phyloP scores from a whole-genome alignment of 2,888 invertebrate genomes.

The Drosophila affinis region DNA sequence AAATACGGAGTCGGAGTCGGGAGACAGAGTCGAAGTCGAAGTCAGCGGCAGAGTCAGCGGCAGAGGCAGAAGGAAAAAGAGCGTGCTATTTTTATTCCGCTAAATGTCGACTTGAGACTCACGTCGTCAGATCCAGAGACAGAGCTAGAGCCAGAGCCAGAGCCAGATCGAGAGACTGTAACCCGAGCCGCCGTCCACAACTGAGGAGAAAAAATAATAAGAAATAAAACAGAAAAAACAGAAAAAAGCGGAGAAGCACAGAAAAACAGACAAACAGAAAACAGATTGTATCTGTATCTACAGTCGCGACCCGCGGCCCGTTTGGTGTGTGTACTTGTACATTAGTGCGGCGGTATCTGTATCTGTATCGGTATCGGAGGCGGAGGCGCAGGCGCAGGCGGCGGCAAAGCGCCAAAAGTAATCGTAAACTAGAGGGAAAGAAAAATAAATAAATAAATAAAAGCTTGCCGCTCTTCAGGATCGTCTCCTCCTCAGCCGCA shows the following conservation, averaged over 20 bases:
- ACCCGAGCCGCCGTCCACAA: conserved; percentile 64
- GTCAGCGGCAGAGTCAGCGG: background rate
- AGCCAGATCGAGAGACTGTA: conserved; percentile 47
- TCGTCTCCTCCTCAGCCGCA: background rate
- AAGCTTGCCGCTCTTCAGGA: conserved; percentile 27
- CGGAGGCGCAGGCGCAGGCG: conserved; percentile 25
- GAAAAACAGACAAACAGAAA: conserved; percentile 38
- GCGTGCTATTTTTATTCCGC: conserved; percentile 77
- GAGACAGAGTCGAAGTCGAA: conserved; percentile 11
- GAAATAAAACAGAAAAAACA: conserved; percentile 7
- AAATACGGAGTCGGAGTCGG: conserved; percentile 9
- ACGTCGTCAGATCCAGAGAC: conserved; percentile 29
- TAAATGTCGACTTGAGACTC: conserved; percentile 73
- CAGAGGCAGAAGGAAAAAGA: conserved; percentile 54
- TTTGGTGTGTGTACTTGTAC: conserved; percentile 40
- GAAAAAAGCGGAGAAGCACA: conserved; percentile 7
- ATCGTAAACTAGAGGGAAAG: conserved; percentile 66
- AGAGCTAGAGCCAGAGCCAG: background rate
- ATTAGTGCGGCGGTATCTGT: conserved; percentile 8
- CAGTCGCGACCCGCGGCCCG: conserved; percentile 46
- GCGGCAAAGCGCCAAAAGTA: conserved; percentile 63
- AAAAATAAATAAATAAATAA: conserved; percentile 27
- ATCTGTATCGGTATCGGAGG: conserved; percentile 44
- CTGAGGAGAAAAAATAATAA: conserved; percentile 29
- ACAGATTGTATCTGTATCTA: conserved; percentile 74